Base-by-base conservation (phyloP, 2,797 vertebrate species). In the Cuculus canorus region DNA sequence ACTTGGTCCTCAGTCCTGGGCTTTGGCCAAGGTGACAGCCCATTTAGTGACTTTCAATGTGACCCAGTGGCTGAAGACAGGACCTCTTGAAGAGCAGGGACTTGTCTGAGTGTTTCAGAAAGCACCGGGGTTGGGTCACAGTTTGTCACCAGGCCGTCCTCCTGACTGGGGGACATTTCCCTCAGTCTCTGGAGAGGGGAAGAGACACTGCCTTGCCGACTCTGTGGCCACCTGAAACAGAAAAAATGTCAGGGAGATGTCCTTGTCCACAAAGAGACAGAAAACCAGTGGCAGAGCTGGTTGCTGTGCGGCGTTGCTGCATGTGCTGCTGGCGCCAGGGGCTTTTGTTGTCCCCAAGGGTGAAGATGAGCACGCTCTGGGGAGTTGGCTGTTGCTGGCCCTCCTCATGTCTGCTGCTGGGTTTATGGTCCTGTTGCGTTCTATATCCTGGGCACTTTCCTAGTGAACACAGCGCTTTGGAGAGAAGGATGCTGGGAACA, bases 31-130 rank as follows among this genome's bases (percentile, higher is more conserved):
- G 53, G 81, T 53, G 56, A 22, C 32, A 45, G 66, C 27, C 50
- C 14, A 32, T 11, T 22, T 0, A 0, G 65, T 53, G 37, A 18
- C 14, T 5, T 4, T 5, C 2, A 2, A 25, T 1, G 4, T 30
- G 37, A 17, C 0, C 8, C 0, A 0, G 13, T 47, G 41, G 24
- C 6, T 43, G 7, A 11, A 65, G 43, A 24, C 48, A 33, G 54
- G 17, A 37, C 17, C 21, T 21, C 32, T 66, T 1, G 10, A 24
- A 63, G 33, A 75, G 28, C 9, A 9, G 35, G n/a, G 32, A 0
- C 25, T 65, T 27, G 15, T 37, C 28, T 24, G 23, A 7, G 12
- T 9, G 37, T n/a, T 43, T 25, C 4, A 16, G 28, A 57, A 70
- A 30, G 41, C 21, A 17, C 0, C 30, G 33, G 8, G 3, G 9